phyloP scores from a whole-genome alignment of 1,140 invertebrate species.

The Euura saliciscinereae region DNA sequence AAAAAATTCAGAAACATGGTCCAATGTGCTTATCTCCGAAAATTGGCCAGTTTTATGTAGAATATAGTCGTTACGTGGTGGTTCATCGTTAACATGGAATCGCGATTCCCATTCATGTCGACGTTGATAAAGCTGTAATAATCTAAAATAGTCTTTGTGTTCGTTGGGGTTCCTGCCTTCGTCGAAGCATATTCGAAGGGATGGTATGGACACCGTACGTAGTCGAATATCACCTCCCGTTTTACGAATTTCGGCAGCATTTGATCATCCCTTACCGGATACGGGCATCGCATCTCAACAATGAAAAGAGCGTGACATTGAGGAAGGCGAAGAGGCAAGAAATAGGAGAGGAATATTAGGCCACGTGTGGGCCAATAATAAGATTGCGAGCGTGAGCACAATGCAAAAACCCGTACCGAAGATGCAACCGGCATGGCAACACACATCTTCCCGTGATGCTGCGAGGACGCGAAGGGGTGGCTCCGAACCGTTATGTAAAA shows the following conservation, averaged over 20 bases:
- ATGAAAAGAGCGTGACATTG: constrained; percentile 25
- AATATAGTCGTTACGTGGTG: no score
- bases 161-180: neutral
- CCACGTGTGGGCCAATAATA: constrained; percentile 54
- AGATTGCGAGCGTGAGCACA: constrained; percentile 54
- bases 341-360: constrained; percentile 48
- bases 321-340: constrained; percentile 11
- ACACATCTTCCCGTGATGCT: neutral
- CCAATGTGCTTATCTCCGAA: no score
- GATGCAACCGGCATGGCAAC: constrained; percentile 6
- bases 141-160: constrained; percentile 11
- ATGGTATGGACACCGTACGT: neutral
- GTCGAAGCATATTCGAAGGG: neutral
- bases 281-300: constrained; percentile 46
- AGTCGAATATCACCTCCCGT: neutral
- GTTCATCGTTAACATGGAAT: no score
- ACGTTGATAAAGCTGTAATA: constrained; percentile 19
- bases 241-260: constrained; percentile 43
- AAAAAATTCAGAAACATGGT: no score
- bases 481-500: no score
- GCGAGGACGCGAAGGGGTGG: no score
- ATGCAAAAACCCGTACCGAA: constrained; percentile 46
- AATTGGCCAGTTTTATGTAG: no score
- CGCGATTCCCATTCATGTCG: constrained; percentile 19
- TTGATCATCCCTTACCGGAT: constrained; percentile 42